Percentiles rank a stretch among this genome's conserved stretches.
These are phyloP conservation scores for Paracanthobrama guichenoti DNA, from an alignment of 2,113 vertebrate genomes.

Conservation along the genomic window DNA sequence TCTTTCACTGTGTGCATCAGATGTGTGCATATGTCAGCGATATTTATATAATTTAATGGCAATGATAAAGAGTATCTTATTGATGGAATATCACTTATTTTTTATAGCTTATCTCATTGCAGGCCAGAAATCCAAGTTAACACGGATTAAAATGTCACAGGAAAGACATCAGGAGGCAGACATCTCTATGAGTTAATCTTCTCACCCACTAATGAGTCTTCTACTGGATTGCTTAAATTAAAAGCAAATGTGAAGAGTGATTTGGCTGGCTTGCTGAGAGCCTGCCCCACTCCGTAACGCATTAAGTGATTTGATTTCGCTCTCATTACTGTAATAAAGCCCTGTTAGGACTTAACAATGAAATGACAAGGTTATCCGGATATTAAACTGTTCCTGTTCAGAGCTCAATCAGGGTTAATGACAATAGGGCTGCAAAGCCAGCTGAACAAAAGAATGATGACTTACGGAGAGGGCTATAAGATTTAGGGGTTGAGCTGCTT, in stretches of 20 bases:
- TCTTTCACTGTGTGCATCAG: neutral
- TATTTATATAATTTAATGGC: neutral
- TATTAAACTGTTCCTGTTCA: constrained; percentile 58
- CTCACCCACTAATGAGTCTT: constrained; percentile 64
- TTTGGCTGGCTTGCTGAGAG: constrained; percentile 63
- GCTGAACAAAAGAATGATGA: constrained; percentile 27
- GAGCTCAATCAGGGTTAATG: constrained; percentile 40
- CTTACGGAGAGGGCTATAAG: neutral
- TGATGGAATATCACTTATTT: constrained; percentile 55
- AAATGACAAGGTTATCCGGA: constrained; percentile 73
- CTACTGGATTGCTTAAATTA: constrained; percentile 65
- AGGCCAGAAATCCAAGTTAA: constrained; percentile 63
- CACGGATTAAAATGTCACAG: constrained; percentile 57
- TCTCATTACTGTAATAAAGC: constrained; percentile 69
- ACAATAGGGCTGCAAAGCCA: constrained; percentile 19
- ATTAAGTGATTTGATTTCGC: constrained; percentile 78
- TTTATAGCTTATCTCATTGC: constrained; percentile 53
- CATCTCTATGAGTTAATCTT: constrained; percentile 66
- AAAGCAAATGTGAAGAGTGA: constrained; percentile 75
- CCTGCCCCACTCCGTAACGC: constrained; percentile 69
- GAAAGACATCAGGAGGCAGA: constrained; percentile 61
- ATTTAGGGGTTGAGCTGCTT: neutral
- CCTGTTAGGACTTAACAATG: constrained; percentile 71
- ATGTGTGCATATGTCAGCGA: neutral
- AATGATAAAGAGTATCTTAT: constrained; percentile 34